Percentiles rank a stretch among this genome's conserved stretches.
These are phyloP conservation scores for Lepilemur septentrionalis DNA, from an alignment of 2,797 vertebrate genomes.

Conservation along the genomic window DNA sequence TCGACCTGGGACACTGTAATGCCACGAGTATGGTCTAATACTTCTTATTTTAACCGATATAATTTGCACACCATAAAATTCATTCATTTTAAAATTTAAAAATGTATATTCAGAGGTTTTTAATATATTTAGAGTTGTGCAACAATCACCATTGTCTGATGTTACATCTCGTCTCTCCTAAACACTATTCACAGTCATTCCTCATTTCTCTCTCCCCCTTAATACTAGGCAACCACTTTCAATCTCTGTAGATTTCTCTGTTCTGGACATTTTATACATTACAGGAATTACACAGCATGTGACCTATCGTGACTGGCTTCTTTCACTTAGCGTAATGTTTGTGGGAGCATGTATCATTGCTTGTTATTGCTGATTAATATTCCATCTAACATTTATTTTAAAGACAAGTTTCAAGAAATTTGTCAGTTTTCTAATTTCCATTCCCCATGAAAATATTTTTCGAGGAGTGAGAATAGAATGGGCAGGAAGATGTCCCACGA, in stretches of 20 bases:
- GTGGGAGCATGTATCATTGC: neutral
- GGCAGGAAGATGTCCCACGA: neutral
- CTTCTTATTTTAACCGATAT: neutral
- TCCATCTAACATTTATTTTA: neutral
- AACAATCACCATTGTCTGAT: neutral
- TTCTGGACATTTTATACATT: neutral
- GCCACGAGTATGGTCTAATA: neutral
- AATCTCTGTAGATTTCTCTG: neutral
- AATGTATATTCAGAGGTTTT: neutral
- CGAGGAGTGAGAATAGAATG: neutral
- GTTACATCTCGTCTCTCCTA: neutral
- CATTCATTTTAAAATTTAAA: neutral
- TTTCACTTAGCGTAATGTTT: neutral
- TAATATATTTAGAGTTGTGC: neutral
- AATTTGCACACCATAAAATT: neutral
- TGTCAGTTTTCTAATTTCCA: neutral
- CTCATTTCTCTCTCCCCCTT: neutral
- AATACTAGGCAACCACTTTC: neutral
- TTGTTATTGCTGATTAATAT: neutral
- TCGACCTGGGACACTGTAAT: neutral
- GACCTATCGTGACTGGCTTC: neutral
- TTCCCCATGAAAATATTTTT: neutral
- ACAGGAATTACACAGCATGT: neutral
- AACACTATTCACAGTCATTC: neutral
- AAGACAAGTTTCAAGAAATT: neutral